Base-by-base conservation (phyloP, 2,113 vertebrate genomes). In the Psephotus haematonotus region DNA sequence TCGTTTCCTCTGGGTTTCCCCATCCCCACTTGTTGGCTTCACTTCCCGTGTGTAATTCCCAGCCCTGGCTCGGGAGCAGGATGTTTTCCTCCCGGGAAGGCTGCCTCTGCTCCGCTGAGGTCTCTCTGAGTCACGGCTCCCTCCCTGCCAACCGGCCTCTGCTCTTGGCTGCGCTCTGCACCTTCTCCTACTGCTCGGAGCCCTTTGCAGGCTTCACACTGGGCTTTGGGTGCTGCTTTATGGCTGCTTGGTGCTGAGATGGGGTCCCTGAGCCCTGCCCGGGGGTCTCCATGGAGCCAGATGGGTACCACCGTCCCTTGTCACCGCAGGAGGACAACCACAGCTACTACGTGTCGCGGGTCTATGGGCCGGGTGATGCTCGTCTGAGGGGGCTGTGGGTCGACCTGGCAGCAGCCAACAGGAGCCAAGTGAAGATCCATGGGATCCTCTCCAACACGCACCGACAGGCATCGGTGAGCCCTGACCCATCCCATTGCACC, bases 371-470 rank as follows among this genome's bases (percentile, higher is more conserved):
- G 0, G 88, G 91, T 3, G 99, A 99, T 17, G 92, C 94, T 9
- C 97, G 39, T 11, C 98, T 96, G 52, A 86, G 95, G 69, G 97
- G 98, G 47, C 95, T 99, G n/a, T 99, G 99, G 99, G 97, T 99
- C 4, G 98, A 99, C 35, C 69, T 99, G 97, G 95, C 97, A 2
- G 52, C 85, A 3, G 97, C 98, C 86, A 98, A 98, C 84, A 93
- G 97, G 70, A 99, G 97, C 95, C 98, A 98, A 83, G 98, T 98
- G 86, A 98, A 97, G 93, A 97, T 99, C 77, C 99, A 99, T 3
- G 97, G 98, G 57, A 99, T 99, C 86, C 98, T 99, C 44, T 99
- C 99, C 94, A 99, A 98, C 72, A 98, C 98, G 5, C 99, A 99
- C 96, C 98, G 98, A 7, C 99, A 99, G 95, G 99, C 99, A 65